These are phyloP conservation scores for Chauna torquata DNA, from an alignment of 2,113 vertebrate species.

Conservation along the genomic window DNA sequence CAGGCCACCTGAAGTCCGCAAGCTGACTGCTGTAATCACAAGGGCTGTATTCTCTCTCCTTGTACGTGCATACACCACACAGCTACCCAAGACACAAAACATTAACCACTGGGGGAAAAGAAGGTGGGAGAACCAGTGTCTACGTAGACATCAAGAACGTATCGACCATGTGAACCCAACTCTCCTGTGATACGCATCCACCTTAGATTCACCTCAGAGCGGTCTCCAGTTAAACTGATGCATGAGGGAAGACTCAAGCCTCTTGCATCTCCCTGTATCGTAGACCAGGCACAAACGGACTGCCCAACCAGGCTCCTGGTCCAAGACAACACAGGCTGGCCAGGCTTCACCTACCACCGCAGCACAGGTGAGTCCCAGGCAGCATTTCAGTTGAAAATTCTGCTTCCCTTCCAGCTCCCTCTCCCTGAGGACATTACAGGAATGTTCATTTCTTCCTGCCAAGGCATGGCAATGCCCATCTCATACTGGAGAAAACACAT, in stretches of 20 bases:
- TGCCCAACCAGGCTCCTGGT: not conserved
- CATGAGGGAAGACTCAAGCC: not conserved
- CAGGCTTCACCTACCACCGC: not conserved
- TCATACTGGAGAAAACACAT: not conserved
- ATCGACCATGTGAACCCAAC: not conserved
- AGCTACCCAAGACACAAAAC: not conserved
- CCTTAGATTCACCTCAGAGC: not conserved
- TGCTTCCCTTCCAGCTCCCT: not conserved
- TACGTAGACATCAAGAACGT: not conserved
- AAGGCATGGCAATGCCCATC: not conserved
- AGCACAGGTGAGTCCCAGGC: rapidly evolving
- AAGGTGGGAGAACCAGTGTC: rapidly evolving
- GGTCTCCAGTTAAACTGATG: not conserved
- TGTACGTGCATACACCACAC: not conserved
- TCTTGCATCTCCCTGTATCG: not conserved
- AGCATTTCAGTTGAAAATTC: not conserved
- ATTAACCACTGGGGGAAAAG: not conserved
- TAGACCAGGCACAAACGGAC: not conserved
- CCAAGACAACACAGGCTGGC: not conserved
- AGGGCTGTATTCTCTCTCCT: not conserved
- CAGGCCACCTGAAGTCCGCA: not conserved
- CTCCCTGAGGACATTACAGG: not conserved
- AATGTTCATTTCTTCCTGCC: not conserved
- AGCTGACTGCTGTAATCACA: not conserved
- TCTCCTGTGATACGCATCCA: not conserved